Conservation (phyloP, 2,113 vertebrate species). For the Nycticorax nycticorax region DNA sequence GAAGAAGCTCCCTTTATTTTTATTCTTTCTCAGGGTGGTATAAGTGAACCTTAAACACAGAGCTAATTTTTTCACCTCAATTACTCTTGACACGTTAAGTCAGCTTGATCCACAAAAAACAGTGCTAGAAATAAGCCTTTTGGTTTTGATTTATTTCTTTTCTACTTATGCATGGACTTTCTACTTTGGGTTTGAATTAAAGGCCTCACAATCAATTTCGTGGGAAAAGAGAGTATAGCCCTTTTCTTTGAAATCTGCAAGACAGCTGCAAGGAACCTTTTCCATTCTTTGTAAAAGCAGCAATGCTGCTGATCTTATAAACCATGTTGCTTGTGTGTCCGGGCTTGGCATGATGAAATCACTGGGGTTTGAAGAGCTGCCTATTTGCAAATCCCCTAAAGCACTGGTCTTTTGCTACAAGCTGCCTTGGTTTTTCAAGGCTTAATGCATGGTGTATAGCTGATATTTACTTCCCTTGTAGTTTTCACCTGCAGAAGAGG, state of each 20-base stretch:
- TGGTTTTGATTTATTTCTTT: neutral
- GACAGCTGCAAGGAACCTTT: neutral
- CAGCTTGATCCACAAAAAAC: constrained; percentile 1
- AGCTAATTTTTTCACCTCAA: neutral
- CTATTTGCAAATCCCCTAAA: neutral
- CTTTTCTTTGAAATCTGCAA: neutral
- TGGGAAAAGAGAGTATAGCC: neutral
- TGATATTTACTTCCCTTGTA: neutral
- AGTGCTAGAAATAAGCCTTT: neutral
- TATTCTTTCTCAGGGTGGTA: neutral
- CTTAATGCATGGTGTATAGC: neutral
- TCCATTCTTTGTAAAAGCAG: neutral
- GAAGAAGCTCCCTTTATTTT: constrained; percentile 28
- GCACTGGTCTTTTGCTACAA: neutral
- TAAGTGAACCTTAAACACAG: constrained; percentile 4
- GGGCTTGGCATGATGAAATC: neutral
- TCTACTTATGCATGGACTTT: neutral
- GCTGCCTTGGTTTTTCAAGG: neutral
- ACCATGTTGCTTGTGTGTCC: neutral
- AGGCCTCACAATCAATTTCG: neutral
- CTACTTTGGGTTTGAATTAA: neutral
- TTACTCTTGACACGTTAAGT: neutral
- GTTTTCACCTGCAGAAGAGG: neutral
- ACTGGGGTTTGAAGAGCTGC: neutral
- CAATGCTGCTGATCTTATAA: neutral